A percentile compares a stretch with the other conserved stretches of the same genome.
Evolutionary conservation across 2,797 vertebrate species (phyloP).

Genomic region (Limnodromus scolopaceus): DNA sequence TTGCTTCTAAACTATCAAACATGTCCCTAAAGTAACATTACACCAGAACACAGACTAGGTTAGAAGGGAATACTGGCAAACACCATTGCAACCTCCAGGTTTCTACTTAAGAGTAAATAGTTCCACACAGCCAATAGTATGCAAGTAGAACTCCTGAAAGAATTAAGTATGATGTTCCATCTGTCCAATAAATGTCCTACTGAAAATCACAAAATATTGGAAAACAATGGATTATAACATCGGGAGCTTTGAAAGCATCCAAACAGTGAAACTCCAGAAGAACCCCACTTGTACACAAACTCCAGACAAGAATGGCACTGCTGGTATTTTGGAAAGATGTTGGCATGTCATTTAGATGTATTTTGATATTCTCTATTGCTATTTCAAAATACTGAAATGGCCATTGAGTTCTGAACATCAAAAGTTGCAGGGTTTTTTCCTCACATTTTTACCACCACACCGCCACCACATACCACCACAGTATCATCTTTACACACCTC

Average conservation of each 20-base stretch:
- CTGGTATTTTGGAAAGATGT: neutral
- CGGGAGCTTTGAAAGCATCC: neutral
- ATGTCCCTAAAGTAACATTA: neutral
- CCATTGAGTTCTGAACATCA: neutral
- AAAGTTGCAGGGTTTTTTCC: neutral
- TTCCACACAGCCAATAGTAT: fast-evolving
- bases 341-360: neutral
- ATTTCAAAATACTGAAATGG: neutral
- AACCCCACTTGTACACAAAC: neutral
- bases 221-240: neutral
- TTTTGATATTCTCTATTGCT: neutral
- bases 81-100: neutral
- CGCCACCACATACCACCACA: neutral
- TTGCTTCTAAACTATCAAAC: neutral
- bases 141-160: neutral
- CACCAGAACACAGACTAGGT: neutral
- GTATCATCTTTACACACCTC: neutral
- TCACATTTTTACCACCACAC: neutral
- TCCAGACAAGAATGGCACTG: neutral
- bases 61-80: neutral
- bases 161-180: neutral
- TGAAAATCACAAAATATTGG: neutral
- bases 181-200: neutral
- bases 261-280: neutral
- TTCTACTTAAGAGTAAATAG: neutral